These are phyloP conservation scores for Hydropotes inermis DNA, from an alignment of 2,113 vertebrate genomes.

Conservation along the genomic window DNA sequence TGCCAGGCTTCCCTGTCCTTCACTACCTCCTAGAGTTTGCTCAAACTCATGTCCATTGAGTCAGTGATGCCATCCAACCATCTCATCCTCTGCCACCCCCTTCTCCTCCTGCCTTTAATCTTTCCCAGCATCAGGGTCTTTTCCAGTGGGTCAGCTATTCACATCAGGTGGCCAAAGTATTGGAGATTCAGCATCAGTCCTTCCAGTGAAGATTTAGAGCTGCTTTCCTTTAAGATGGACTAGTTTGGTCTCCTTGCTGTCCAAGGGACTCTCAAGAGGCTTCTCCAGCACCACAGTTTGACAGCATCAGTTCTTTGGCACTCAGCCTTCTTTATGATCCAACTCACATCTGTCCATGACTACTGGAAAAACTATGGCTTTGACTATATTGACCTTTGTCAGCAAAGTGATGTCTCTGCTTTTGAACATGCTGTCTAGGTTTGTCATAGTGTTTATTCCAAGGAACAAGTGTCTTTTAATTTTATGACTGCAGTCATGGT, in stretches of 20 bases:
- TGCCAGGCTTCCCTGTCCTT: not conserved
- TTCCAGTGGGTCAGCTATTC: not conserved
- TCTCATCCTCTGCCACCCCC: not conserved
- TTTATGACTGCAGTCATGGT: not conserved
- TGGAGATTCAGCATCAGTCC: not conserved
- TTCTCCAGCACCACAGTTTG: not conserved
- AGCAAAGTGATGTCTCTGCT: not conserved
- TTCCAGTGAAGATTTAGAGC: not conserved
- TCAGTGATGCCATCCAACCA: not conserved
- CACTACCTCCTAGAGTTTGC: not conserved
- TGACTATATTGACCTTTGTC: not conserved
- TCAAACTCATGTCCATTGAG: not conserved
- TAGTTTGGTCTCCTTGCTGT: not conserved
- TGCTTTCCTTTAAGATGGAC: not conserved
- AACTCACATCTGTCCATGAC: not conserved
- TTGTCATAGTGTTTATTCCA: not conserved
- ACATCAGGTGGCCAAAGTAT: not conserved
- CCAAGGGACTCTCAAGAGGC: not conserved
- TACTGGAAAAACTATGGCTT: not conserved
- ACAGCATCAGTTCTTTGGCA: not conserved
- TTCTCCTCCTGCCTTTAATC: not conserved
- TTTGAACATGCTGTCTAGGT: not conserved
- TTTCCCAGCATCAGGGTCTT: not conserved
- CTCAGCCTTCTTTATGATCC: not conserved
- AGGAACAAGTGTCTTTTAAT: not conserved